phyloP scores from a whole-genome alignment of 2,113 vertebrate genomes.

The Heterotis niloticus region DNA sequence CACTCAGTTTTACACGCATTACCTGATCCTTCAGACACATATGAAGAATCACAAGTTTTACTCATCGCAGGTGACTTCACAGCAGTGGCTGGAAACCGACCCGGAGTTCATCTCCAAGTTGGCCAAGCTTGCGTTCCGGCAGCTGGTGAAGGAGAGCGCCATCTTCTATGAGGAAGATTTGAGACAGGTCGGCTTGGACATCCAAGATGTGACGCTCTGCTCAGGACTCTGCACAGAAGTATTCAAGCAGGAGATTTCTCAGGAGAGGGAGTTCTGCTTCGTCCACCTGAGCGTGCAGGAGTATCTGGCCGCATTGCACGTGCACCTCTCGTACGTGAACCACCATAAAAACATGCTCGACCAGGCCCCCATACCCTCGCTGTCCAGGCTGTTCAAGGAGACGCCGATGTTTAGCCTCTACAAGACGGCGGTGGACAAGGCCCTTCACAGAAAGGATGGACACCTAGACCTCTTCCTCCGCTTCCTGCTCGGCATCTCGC shows the following conservation, averaged over 20 bases:
- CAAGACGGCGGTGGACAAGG: constrained; percentile 38
- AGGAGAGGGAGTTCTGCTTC: constrained; percentile 48
- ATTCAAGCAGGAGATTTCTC: background rate
- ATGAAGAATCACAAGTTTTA: constrained; percentile 56
- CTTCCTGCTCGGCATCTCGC: constrained; percentile 58
- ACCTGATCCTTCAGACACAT: constrained; percentile 55
- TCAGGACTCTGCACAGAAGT: constrained; percentile 57
- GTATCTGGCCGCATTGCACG: constrained; percentile 63
- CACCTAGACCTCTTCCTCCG: constrained; percentile 60
- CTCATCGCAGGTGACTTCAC: constrained; percentile 1
- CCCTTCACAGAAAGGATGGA: constrained; percentile 31
- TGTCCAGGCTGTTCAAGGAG: constrained; percentile 22
- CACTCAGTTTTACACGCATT: constrained; percentile 52
- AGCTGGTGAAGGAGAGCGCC: constrained; percentile 37
- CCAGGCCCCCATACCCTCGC: background rate
- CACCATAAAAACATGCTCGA: constrained; percentile 44
- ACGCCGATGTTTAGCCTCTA: constrained; percentile 39
- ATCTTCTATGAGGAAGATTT: constrained; percentile 53
- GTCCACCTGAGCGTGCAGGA: constrained; percentile 55
- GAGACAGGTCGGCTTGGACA: constrained; percentile 27
- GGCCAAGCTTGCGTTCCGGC: constrained; percentile 53
- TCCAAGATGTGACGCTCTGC: constrained; percentile 41
- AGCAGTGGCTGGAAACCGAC: constrained; percentile 48
- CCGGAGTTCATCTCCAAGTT: constrained; percentile 34
- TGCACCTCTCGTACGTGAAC: constrained; percentile 46